Percentiles rank a stretch among this genome's conserved stretches.
Evolutionary conservation across 2,888 invertebrate genomes (phyloP).

Genomic region (Scaptomyza reducta): DNA sequence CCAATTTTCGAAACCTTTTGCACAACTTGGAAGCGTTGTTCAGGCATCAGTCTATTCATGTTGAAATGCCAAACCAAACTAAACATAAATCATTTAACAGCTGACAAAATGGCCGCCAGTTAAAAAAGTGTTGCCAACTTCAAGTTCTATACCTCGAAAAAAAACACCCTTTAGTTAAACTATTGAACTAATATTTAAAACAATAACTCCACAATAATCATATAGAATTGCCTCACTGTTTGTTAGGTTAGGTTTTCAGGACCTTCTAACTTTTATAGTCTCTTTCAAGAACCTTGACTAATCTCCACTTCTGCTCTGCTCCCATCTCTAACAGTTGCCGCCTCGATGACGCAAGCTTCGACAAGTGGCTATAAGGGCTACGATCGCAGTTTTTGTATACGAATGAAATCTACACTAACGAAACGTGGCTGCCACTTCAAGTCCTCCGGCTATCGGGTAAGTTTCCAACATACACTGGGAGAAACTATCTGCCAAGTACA

Average conservation of each 20-base stretch:
- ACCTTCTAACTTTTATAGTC: not conserved
- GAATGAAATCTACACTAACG: constrained; percentile 99
- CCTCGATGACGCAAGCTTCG: constrained; percentile 91
- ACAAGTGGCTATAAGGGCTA: constrained; percentile 91
- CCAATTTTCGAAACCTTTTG: too few relatives aligned
- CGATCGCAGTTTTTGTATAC: constrained; percentile 96
- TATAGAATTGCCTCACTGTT: too few relatives aligned
- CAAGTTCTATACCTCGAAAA: too few relatives aligned
- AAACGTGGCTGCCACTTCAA: constrained; percentile 99
- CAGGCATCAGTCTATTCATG: too few relatives aligned
- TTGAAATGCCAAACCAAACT: too few relatives aligned
- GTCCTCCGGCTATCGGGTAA: constrained; percentile 97
- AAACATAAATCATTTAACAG: too few relatives aligned
- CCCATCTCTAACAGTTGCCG: constrained; percentile 88
- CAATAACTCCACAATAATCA: too few relatives aligned
- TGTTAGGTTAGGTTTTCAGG: not conserved
- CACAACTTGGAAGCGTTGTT: too few relatives aligned
- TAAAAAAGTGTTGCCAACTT: too few relatives aligned
- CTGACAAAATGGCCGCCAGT: too few relatives aligned
- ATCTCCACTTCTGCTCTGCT: not conserved
- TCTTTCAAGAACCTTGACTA: not conserved
- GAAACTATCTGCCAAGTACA: constrained; percentile 5
- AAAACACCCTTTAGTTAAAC: too few relatives aligned
- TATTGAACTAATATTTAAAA: too few relatives aligned
- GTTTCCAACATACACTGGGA: constrained; percentile 74